Evolutionary conservation across 2,888 invertebrate genomes (phyloP).

Genomic region (Leptarthrus brevirostris): DNA sequence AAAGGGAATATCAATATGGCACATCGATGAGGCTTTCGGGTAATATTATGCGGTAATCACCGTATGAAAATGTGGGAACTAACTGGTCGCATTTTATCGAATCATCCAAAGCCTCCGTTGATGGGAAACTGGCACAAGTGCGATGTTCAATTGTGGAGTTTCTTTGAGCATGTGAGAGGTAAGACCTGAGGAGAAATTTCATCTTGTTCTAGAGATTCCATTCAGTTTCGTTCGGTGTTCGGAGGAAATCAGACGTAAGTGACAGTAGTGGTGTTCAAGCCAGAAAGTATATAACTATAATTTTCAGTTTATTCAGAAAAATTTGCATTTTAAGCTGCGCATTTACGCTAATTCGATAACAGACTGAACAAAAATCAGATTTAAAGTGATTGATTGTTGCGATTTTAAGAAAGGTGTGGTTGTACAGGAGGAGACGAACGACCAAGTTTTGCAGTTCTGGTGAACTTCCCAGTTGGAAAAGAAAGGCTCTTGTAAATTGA

Average conservation of each 20-base stretch:
- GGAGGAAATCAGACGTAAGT: constrained; percentile 62
- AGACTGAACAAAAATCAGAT: background rate
- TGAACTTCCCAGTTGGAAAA: constrained; percentile 4
- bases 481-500: constrained; percentile 13
- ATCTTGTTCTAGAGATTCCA: constrained; percentile 49
- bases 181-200: constrained; percentile 7
- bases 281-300: background rate
- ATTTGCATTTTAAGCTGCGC: constrained; percentile 33
- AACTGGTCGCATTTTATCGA: constrained; percentile 9
- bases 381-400: constrained; percentile 7
- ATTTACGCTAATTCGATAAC: background rate
- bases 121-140: background rate
- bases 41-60: too few species aligned
- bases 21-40: too few species aligned
- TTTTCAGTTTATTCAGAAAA: constrained; percentile 1
- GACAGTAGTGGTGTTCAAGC: background rate
- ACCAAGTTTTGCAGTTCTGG: background rate
- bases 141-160: background rate
- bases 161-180: too few species aligned
- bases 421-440: constrained; percentile 8
- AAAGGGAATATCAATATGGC: too few species aligned
- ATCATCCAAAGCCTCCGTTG: background rate
- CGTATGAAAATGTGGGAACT: background rate
- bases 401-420: constrained; percentile 1
- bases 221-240: constrained; percentile 66